Evolutionary conservation across 2,888 invertebrate species (phyloP).

Genomic region (Epirrhoe tristata): DNA sequence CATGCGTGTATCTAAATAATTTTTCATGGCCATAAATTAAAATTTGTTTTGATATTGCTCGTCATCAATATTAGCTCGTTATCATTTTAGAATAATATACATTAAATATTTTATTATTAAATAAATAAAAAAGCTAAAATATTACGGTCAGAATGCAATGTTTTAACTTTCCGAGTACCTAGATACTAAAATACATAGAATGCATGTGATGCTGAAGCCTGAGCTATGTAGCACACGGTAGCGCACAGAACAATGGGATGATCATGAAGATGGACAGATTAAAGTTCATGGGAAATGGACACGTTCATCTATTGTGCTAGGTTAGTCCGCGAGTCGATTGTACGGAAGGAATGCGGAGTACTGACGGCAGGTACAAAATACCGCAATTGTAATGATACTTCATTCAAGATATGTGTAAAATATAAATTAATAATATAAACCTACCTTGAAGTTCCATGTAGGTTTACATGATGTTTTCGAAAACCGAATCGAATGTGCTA

Average conservation of each 20-base stretch:
- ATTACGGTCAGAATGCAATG: too few species aligned
- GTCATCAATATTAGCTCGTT: background rate
- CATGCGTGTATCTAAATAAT: background rate
- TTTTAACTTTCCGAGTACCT: too few species aligned
- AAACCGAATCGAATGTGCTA: background rate
- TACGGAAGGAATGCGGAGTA: slow-evolving; percentile 13
- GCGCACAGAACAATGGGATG: slow-evolving; percentile 21
- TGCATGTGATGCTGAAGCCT: background rate
- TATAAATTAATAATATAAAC: too few species aligned
- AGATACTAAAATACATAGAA: background rate
- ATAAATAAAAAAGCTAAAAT: background rate
- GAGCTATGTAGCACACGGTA: slow-evolving; percentile 8
- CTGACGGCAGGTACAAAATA: background rate
- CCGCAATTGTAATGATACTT: background rate
- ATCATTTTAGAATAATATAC: background rate
- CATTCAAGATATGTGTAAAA: too few species aligned
- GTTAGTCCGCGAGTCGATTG: background rate
- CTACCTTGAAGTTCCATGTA: too few species aligned
- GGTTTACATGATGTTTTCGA: too few species aligned
- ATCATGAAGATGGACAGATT: slow-evolving; percentile 18
- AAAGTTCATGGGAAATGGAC: slow-evolving; percentile 29
- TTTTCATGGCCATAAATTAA: background rate
- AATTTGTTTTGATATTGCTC: background rate
- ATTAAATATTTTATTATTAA: background rate
- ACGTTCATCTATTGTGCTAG: slow-evolving; percentile 23